Base-by-base conservation (phyloP, 1,140 invertebrate species). In the Plodia interpunctella region DNA sequence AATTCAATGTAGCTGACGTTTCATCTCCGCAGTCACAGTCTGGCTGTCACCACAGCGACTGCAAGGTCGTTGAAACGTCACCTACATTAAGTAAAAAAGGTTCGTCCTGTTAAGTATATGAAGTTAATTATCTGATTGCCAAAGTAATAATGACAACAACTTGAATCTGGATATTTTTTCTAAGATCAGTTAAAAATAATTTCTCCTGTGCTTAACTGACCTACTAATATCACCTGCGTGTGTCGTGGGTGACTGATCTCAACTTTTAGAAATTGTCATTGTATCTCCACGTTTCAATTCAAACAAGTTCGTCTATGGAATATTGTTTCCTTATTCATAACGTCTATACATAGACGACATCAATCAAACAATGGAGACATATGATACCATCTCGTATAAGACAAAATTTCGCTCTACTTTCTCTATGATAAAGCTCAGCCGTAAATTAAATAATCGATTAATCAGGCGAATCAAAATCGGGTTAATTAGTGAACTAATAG, bases 401-500 rank as follows among this genome's bases (percentile, higher is more conserved):
- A 15, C n/a, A 15, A 15, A 44, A 44, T 44, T 44, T 44, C 38
- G 38, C 38, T 44, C 38, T 44, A 17, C 63, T 68, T 68, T 68
- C 62, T 52, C 20, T 25, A 25, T 53, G 13, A 21, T 25, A 53
- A 53, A 53, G 20, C 13, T 53, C 13, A 25, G 18, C 18, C 49
- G 25, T 2, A 53, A 30, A 57, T 49, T 49, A 44, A 55, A 62
- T 32, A 18, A 20, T 19, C 57, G 50, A 66, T 68, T 60, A 52
- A 60, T 62, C 55, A 52, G 28, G 18, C 19, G 13, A 50, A 18
- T 58, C 54, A 62, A 35, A 65, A 62, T 69, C 25, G 50, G 67
- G 62, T 65, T 70, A 65, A 73, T 68, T 70, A 67, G 56, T 44
- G 8, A 38, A 49, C 51, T 60, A 63, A 69, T 66, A 61, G 63